A percentile compares a stretch with the other conserved stretches of the same genome.
phyloP scores from a whole-genome alignment of 2,113 vertebrate genomes.

The Nipponia nippon region DNA sequence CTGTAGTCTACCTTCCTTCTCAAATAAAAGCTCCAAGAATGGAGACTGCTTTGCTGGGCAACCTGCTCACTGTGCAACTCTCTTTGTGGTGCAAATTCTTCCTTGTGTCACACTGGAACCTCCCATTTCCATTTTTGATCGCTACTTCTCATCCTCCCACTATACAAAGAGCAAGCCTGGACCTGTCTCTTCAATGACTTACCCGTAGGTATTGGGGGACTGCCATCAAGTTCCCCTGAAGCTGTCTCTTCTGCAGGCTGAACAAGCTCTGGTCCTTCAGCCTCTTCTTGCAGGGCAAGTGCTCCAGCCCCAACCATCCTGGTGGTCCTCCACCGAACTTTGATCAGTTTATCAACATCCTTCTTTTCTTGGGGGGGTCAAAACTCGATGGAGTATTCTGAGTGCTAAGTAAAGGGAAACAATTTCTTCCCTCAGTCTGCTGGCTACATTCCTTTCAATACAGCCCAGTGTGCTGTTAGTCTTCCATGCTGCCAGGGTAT shows the following conservation, averaged over 20 bases:
- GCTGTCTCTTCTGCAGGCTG: neutral
- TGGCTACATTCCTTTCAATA: neutral
- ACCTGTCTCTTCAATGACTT: neutral
- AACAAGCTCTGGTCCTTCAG: neutral
- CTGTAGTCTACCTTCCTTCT: neutral
- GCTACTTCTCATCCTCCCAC: neutral
- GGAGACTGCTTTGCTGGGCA: neutral
- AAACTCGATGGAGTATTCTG: neutral
- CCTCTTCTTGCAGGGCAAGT: neutral
- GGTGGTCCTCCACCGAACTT: neutral
- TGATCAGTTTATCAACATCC: neutral
- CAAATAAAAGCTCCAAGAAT: neutral
- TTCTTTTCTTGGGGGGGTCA: neutral
- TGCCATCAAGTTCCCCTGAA: neutral
- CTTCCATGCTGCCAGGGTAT: neutral
- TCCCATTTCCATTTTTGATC: neutral
- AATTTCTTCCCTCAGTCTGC: neutral
- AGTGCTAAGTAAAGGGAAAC: neutral
- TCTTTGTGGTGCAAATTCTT: neutral
- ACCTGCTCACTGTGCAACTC: neutral
- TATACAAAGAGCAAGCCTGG: neutral
- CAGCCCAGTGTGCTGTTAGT: neutral
- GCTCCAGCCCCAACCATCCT: too few species aligned
- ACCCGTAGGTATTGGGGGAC: neutral
- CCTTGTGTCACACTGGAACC: neutral